phyloP scores from a whole-genome alignment of 2,113 vertebrate genomes.

The Alces alces region DNA sequence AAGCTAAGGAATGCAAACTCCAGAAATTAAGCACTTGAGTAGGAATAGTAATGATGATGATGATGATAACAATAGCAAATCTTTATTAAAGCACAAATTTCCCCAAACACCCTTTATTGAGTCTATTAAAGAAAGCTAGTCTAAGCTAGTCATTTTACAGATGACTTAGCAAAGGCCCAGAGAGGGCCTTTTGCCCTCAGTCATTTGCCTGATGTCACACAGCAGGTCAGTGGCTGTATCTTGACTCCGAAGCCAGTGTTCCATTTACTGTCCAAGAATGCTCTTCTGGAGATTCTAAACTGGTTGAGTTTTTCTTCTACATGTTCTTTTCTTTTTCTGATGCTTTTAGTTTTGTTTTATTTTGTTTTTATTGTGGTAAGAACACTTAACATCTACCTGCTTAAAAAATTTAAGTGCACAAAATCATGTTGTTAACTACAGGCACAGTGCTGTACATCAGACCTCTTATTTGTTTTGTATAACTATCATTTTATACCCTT shows the following conservation, averaged over 20 bases:
- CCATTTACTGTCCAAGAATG: background rate
- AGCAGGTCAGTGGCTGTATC: background rate
- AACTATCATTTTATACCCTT: background rate
- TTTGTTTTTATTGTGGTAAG: background rate
- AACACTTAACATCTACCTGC: background rate
- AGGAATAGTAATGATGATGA: background rate
- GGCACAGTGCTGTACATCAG: background rate
- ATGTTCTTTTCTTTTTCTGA: background rate
- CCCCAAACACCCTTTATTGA: background rate
- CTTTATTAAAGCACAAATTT: background rate
- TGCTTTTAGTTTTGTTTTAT: background rate
- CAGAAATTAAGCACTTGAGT: background rate
- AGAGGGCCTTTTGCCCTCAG: no score
- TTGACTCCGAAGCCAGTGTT: background rate
- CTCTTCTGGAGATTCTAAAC: constrained; percentile 33
- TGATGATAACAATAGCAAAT: background rate
- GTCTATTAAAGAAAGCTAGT: background rate
- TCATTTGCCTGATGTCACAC: background rate
- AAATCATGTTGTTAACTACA: background rate
- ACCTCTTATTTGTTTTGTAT: background rate
- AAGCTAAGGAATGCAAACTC: background rate
- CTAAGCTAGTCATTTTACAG: background rate
- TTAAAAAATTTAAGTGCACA: background rate
- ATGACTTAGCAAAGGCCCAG: background rate
- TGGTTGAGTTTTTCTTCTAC: background rate